phyloP scores from a whole-genome alignment of 2,888 invertebrate species.

The Lymantria monacha region DNA sequence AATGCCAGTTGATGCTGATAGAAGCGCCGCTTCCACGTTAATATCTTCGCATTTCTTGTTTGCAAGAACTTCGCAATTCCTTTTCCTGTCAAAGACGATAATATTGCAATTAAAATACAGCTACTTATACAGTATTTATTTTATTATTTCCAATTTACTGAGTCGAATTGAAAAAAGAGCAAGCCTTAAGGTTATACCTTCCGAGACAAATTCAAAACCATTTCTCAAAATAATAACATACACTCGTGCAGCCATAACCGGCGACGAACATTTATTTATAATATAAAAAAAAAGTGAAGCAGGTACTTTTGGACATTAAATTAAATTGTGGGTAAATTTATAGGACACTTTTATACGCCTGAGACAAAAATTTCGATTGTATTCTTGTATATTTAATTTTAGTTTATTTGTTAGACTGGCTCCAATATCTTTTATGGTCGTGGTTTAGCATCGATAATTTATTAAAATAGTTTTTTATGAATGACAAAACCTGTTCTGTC shows the following conservation, averaged over 20 bases:
- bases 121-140: constrained; percentile 11
- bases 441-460: constrained; percentile 75
- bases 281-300: constrained; percentile 74
- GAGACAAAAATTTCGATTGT: constrained; percentile 83
- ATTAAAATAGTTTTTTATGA: constrained; percentile 79
- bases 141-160: constrained; percentile 13
- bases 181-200: constrained; percentile 34
- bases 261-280: constrained; percentile 74
- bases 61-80: constrained; percentile 10
- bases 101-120: constrained; percentile 19
- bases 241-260: constrained; percentile 74
- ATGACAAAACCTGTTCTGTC: constrained; percentile 68
- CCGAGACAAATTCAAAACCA: constrained; percentile 72
- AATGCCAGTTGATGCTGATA: constrained; percentile 2
- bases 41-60: constrained; percentile 17
- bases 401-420: constrained; percentile 78
- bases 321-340: constrained; percentile 82
- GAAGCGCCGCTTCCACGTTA: constrained; percentile 10
- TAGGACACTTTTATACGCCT: constrained; percentile 81
- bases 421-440: constrained; percentile 74
- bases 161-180: constrained; percentile 22
- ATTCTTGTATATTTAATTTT: constrained; percentile 81
- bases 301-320: constrained; percentile 82
- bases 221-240: constrained; percentile 78
- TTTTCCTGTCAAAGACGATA: constrained; percentile 39